phyloP scores from a whole-genome alignment of 2,113 vertebrate genomes.

The Mystacornis crossleyi region DNA sequence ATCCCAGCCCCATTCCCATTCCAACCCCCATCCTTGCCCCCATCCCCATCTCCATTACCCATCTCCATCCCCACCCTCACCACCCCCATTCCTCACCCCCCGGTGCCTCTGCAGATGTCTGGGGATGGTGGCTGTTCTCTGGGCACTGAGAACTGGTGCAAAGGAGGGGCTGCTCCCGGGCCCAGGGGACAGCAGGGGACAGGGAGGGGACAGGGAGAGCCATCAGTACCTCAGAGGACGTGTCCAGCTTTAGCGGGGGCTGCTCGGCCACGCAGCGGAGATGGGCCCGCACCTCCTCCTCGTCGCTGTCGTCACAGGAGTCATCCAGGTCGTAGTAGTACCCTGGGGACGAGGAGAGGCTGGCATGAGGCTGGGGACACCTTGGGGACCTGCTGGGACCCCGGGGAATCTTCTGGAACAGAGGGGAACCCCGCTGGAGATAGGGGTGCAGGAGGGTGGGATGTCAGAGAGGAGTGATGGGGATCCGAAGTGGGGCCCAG shows the following conservation, averaged over 20 bases:
- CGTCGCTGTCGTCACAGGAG: slow-evolving; percentile 96
- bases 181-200: not conserved
- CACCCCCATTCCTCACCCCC: no score
- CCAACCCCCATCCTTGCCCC: fast-evolving
- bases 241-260: slow-evolving; percentile 93
- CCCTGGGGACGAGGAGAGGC: slow-evolving; percentile 69
- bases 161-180: not conserved
- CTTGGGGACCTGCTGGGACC: not conserved
- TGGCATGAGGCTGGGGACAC: not conserved
- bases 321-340: slow-evolving; percentile 98
- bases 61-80: not conserved
- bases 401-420: not conserved
- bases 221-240: slow-evolving; percentile 87
- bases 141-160: not conserved
- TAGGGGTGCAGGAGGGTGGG: not conserved
- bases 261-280: slow-evolving; percentile 93
- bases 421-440: fast-evolving
- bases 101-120: fast-evolving
- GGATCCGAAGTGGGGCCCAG: fast-evolving
- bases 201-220: fast-evolving
- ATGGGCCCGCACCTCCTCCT: slow-evolving; percentile 95
- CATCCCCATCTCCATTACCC: fast-evolving
- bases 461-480: not conserved
- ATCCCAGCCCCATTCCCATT: no score
- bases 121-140: not conserved